phyloP scores from a whole-genome alignment of 2,113 vertebrate genomes.

The Dolichotis patagonum region DNA sequence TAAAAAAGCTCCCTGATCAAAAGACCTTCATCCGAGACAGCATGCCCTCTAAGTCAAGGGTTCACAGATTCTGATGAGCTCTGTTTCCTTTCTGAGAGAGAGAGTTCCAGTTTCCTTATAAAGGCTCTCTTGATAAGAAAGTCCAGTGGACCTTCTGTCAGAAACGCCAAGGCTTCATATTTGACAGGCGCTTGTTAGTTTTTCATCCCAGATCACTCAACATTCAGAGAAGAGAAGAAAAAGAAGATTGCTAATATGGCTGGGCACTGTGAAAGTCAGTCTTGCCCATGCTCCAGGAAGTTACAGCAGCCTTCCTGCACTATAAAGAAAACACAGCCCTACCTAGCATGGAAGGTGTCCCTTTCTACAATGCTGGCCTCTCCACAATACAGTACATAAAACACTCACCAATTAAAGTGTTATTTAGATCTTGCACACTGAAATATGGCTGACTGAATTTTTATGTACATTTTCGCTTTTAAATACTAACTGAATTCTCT shows the following conservation, averaged over 20 bases:
- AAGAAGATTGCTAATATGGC: constrained; percentile 79
- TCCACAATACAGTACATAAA: background rate
- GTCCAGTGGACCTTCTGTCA: constrained; percentile 94
- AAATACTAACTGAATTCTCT: background rate
- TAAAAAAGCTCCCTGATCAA: constrained; percentile 94
- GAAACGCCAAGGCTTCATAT: constrained; percentile 89
- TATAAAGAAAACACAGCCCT: constrained; percentile 75
- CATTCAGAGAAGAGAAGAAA: constrained; percentile 83
- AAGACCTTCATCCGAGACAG: constrained; percentile 93
- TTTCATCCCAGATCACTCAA: constrained; percentile 88
- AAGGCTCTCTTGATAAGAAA: constrained; percentile 91
- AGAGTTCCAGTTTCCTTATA: constrained; percentile 87
- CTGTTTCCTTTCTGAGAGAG: constrained; percentile 88
- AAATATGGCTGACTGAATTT: background rate
- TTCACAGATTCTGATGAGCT: constrained; percentile 88
- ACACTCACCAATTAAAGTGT: constrained; percentile 43
- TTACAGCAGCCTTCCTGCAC: constrained; percentile 25
- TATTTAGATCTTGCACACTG: constrained; percentile 14
- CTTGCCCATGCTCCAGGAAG: constrained; percentile 74
- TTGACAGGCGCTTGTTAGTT: constrained; percentile 96
- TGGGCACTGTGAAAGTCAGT: constrained; percentile 65
- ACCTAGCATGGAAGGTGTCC: constrained; percentile 32
- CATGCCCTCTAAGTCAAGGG: constrained; percentile 88
- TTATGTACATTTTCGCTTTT: background rate
- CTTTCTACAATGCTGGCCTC: background rate